Conservation (phyloP, 1,140 invertebrate species). For the Matsumurasca onukii region DNA sequence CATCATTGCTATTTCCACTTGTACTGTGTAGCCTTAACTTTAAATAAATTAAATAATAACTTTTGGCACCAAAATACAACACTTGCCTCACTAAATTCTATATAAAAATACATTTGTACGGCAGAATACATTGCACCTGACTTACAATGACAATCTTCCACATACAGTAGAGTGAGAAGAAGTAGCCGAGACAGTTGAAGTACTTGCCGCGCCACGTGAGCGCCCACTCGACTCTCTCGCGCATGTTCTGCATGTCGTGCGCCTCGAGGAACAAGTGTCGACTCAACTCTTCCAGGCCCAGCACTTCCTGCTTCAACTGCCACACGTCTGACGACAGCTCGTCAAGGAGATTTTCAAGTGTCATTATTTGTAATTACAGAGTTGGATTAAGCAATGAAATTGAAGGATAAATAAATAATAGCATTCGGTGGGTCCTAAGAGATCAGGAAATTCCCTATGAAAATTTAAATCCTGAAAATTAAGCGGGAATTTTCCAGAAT, state of each 20-base stretch:
- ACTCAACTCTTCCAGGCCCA: constrained; percentile 86
- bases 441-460: background rate
- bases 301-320: constrained; percentile 83
- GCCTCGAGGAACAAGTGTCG: constrained; percentile 94
- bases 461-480: no score
- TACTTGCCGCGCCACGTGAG: constrained; percentile 98
- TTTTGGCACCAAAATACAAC: no score
- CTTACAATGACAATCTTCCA: constrained; percentile 99
- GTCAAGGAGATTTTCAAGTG: background rate
- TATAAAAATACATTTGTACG: no score
- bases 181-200: constrained; percentile 98
- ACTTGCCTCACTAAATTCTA: no score
- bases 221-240: constrained; percentile 92
- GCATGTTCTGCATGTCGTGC: constrained; percentile 91
- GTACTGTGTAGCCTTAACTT: no score
- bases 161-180: constrained; percentile 97
- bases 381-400: no score
- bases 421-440: no score
- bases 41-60: no score
- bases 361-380: background rate
- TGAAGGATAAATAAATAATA: no score
- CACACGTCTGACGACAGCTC: constrained; percentile 70
- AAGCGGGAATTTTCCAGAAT: background rate
- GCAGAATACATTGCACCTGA: no score
- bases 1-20: no score